Base-by-base conservation (phyloP, 2,797 vertebrate species). In the Dallia pectoralis region DNA sequence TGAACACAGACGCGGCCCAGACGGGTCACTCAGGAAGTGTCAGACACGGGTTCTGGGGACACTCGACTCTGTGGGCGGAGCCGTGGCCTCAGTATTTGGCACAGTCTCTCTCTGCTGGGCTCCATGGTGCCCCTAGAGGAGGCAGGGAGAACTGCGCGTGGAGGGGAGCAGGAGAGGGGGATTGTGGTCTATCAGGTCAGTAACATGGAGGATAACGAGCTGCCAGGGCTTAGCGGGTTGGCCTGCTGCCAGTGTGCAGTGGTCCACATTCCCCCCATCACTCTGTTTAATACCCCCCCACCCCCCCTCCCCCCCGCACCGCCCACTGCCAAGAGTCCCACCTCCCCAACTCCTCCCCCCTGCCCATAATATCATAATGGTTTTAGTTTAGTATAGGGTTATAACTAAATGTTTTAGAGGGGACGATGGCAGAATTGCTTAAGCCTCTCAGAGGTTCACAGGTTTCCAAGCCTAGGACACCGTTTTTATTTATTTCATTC, bases 141-240 rank as follows among this genome's bases (percentile, higher is more conserved):
- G 48, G 16, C 0, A 48, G 49, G 15, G 5, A 32, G 70, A 75
- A 79, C 48, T 82, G 79, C 81, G 75, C 71, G 44, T 3, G 30
- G 71, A 19, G 68, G 18, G 71, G 66, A 8, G 67, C 67, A 71
- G 3, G 30, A 71, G 1, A 75, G 51, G 70, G 66, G 89, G 86
- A 84, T 92, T 90, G 87, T 81, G 89, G 86, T 91, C 92, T 90
- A 93, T 93, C 91, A 91, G 92, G 89, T 89, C 87, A 89, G 89
- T 94, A 93, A 93, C 91, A 91, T 74, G 88, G 90, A 89, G 86
- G 92, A 89, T 94, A 93, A 95, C 93, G 91, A 94, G 92, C 93
- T 84, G 82, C 88, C 84, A 86, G 92, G 91, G 90, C 89, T 93
- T 92, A 93, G 86, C 81, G 80, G 87, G 91, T 84, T 94, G 94